Evolutionary conservation across 2,113 vertebrate species (phyloP).

Genomic region (Mobula hypostoma): DNA sequence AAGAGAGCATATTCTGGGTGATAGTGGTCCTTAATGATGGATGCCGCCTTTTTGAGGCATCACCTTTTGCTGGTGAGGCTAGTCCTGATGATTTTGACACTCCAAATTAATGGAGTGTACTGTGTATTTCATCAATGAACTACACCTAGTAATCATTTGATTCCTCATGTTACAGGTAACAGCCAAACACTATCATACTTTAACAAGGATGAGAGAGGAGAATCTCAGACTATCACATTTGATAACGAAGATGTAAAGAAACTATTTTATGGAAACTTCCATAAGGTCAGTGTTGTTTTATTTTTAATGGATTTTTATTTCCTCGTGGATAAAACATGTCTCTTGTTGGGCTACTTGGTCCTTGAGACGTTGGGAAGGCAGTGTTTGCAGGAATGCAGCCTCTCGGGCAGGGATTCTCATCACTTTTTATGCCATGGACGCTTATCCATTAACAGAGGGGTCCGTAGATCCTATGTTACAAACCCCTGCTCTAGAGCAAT

Average conservation of each 20-base stretch:
- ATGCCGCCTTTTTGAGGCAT: too few relatives aligned
- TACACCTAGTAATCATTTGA: neutral
- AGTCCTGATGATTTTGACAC: too few relatives aligned
- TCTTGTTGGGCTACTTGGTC: neutral
- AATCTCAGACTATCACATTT: slow-evolving; percentile 77
- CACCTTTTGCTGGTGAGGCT: too few relatives aligned
- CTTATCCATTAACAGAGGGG: too few relatives aligned
- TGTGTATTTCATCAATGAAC: neutral
- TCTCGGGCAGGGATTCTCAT: neutral
- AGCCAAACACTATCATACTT: slow-evolving; percentile 86
- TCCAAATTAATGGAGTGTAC: too few relatives aligned
- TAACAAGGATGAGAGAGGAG: slow-evolving; percentile 81
- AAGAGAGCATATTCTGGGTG: too few relatives aligned
- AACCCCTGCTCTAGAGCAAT: neutral
- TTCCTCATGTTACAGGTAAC: slow-evolving; percentile 3
- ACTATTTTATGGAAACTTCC: slow-evolving; percentile 95
- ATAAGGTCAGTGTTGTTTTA: slow-evolving; percentile 74
- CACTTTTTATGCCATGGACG: too few relatives aligned
- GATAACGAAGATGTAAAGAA: slow-evolving; percentile 73
- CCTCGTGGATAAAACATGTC: neutral
- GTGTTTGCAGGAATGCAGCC: neutral
- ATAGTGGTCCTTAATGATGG: too few relatives aligned
- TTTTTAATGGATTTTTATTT: neutral
- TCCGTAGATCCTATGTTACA: too few relatives aligned
- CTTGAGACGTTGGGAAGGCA: neutral